These are phyloP conservation scores for Macquaria australasica DNA, from an alignment of 2,113 vertebrate genomes.

Conservation along the genomic window DNA sequence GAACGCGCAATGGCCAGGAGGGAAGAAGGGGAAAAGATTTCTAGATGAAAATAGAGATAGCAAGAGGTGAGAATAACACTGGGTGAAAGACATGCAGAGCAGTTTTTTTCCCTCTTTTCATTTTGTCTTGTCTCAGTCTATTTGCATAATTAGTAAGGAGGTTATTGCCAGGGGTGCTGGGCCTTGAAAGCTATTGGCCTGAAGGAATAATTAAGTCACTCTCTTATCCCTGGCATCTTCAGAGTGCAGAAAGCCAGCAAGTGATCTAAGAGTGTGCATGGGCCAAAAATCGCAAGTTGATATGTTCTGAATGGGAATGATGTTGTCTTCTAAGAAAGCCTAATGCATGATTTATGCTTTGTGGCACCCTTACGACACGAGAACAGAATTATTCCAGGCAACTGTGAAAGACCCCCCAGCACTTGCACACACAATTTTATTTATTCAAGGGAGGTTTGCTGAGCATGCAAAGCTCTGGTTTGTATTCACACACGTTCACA, in stretches of 20 bases:
- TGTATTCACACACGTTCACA: slow-evolving; percentile 41
- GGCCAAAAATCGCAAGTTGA: slow-evolving; percentile 33
- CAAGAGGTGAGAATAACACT: slow-evolving; percentile 32
- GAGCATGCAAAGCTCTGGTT: slow-evolving; percentile 41
- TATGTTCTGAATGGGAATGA: slow-evolving; percentile 47
- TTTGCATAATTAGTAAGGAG: slow-evolving; percentile 77
- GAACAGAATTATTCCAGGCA: slow-evolving; percentile 25
- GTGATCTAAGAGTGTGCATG: slow-evolving; percentile 6
- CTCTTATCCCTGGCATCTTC: slow-evolving; percentile 66
- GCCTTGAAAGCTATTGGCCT: slow-evolving; percentile 69
- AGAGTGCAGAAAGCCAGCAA: slow-evolving; percentile 26
- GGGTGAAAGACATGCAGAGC: background rate
- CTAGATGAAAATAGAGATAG: slow-evolving; percentile 34
- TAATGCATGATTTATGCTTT: slow-evolving; percentile 65
- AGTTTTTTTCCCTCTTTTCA: slow-evolving; percentile 5
- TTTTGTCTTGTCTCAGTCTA: slow-evolving; percentile 54
- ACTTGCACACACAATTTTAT: slow-evolving; percentile 22
- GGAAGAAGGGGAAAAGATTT: background rate
- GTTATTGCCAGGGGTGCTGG: slow-evolving; percentile 64
- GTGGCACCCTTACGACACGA: slow-evolving; percentile 21
- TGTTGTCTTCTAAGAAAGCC: slow-evolving; percentile 61
- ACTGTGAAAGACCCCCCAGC: slow-evolving; percentile 27
- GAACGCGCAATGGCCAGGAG: background rate
- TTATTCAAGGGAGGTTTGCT: slow-evolving; percentile 45
- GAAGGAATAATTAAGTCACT: slow-evolving; percentile 76